phyloP scores from a whole-genome alignment of 2,888 invertebrate genomes.

The Monopis laevigella region DNA sequence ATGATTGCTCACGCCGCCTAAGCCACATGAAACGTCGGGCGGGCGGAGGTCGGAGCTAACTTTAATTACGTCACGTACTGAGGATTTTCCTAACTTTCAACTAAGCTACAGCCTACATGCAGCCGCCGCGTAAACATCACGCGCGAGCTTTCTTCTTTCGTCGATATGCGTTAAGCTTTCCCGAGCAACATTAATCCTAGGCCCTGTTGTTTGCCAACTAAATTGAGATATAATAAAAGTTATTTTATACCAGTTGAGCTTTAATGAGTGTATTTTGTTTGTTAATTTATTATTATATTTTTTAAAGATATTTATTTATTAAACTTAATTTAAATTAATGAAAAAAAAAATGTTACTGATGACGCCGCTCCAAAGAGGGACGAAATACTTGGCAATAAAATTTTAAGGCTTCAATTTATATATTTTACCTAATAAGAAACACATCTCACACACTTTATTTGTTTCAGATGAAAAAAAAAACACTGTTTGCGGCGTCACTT shows the following conservation, averaged over 20 bases:
- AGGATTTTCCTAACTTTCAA: constrained; percentile 39
- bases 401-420: too few relatives aligned
- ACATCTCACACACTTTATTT: too few relatives aligned
- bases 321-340: too few relatives aligned
- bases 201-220: constrained; percentile 9
- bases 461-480: too few relatives aligned
- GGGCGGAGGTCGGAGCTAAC: constrained; percentile 15
- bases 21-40: constrained; percentile 14
- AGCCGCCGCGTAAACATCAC: constrained; percentile 32
- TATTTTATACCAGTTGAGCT: constrained; percentile 21
- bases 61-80: constrained; percentile 45
- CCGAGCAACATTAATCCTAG: constrained; percentile 23
- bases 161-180: constrained; percentile 43
- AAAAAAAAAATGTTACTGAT: too few relatives aligned
- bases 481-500: too few relatives aligned
- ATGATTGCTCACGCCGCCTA: constrained; percentile 18
- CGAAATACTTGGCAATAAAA: too few relatives aligned
- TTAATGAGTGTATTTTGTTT: too few relatives aligned
- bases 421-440: too few relatives aligned
- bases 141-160: constrained; percentile 32
- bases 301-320: too few relatives aligned
- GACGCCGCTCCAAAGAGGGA: too few relatives aligned
- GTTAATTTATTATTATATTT: too few relatives aligned
- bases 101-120: constrained; percentile 38
- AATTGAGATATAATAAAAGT: constrained; percentile 20